Base-by-base conservation (phyloP, 2,888 invertebrate genomes). In the Drosophila birchii region DNA sequence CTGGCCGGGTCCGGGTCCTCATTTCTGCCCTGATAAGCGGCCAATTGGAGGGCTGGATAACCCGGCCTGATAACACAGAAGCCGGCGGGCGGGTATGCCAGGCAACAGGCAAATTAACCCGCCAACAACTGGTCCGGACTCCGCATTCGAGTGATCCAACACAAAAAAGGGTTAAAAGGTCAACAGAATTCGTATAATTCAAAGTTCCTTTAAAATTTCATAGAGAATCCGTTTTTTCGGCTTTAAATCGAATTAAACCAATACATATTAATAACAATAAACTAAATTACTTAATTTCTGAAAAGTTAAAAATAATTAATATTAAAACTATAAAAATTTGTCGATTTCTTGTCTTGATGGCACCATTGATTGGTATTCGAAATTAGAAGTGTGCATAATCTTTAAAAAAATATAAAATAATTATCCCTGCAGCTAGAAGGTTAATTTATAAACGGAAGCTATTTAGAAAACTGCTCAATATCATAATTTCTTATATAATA, bases 21-120 rank as follows among this genome's bases (percentile, higher is more conserved):
- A n/a, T 12, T 53, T 45, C 29, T 54, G 45, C 32, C 56, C 39
- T 81, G 82, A 83, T 86, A 83, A 80, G 80, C 47, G 41, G 32
- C 41, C 41, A 58, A 58, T 57, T 61, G 67, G 55, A 49, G 71
- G 57, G 51, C 63, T 74, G 56, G 79, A 78, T 82, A 81, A 68
- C 78, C 56, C 66, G 41, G 29, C 18, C 32, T 64, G 64, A 67
- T 67, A 66, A 67, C 67, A 62, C 51, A 41, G 29, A 53, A 53
- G 53, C 51, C 39, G 34, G 34, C 51, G 8, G 20, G 32, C 39
- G 23, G 45, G 16, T n/a, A 41, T 32, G 41, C 57, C 57, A 41
- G 51, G 53, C 51, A 64, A 45, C 66, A 38, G 44, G 38, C 51
- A 14, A 23, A 20, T 66, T 66, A 67, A 66, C 67, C 67, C 67